Conservation (phyloP, 2,113 vertebrate genomes). For the Myotis brandtii region DNA sequence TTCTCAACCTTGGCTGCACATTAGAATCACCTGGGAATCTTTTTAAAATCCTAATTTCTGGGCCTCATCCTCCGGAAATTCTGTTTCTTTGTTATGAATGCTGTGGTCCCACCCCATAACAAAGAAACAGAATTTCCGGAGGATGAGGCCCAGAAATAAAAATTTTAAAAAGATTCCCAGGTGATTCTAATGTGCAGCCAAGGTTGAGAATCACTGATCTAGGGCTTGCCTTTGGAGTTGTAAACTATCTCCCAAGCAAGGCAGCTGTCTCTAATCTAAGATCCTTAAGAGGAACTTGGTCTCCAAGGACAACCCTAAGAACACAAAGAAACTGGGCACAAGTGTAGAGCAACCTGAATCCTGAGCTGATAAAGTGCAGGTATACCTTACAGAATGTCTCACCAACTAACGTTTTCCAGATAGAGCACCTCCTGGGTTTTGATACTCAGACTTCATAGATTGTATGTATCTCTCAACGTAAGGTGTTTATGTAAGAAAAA, state of each 20-base stretch:
- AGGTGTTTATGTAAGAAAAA: background rate
- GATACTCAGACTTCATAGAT: background rate
- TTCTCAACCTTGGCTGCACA: too few relatives aligned
- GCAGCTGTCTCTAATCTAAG: background rate
- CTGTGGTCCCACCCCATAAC: too few relatives aligned
- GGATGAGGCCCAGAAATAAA: too few relatives aligned
- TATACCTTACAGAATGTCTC: background rate
- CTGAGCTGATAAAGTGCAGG: background rate
- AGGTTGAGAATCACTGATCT: too few relatives aligned
- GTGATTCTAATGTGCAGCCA: too few relatives aligned
- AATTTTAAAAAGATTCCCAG: too few relatives aligned
- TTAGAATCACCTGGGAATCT: too few relatives aligned
- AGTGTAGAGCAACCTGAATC: background rate
- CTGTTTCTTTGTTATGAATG: too few relatives aligned
- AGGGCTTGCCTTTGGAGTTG: background rate
- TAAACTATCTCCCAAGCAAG: background rate
- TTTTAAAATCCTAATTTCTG: too few relatives aligned
- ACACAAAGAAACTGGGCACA: background rate
- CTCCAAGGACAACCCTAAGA: constrained; percentile 16
- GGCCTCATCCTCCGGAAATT: too few relatives aligned
- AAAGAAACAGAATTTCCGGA: too few relatives aligned
- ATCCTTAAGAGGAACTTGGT: background rate
- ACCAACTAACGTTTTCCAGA: background rate
- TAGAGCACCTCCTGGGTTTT: background rate
- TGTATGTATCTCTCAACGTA: background rate